These are phyloP conservation scores for Coregonus suidteri DNA, from an alignment of 2,797 vertebrate species.

Conservation along the genomic window DNA sequence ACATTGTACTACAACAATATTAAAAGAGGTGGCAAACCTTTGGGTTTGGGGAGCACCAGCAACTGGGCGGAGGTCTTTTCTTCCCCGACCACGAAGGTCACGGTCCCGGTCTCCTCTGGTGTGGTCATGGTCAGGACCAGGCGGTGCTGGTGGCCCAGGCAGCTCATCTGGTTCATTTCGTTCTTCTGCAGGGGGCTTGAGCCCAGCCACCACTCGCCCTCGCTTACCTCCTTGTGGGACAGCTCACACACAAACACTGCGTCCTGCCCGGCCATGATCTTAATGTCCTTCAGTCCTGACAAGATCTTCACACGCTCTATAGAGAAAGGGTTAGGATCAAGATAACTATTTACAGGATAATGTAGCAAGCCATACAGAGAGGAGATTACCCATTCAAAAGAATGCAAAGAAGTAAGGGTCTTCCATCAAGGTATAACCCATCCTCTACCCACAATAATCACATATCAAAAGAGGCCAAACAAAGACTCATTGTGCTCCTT, in stretches of 20 bases:
- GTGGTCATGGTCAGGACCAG: conserved; percentile 79
- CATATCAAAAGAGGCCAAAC: too few relatives aligned
- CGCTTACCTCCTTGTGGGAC: conserved; percentile 78
- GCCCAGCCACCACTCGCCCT: conserved; percentile 92
- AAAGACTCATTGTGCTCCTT: too few relatives aligned
- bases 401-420: too few relatives aligned
- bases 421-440: too few relatives aligned
- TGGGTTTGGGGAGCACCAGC: conserved; percentile 78
- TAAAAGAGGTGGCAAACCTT: conserved; percentile 58
- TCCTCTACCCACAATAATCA: too few relatives aligned
- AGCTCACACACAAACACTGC: conserved; percentile 90
- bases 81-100: conserved; percentile 78
- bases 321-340: conserved; percentile 26
- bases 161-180: conserved; percentile 86
- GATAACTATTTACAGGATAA: too few relatives aligned
- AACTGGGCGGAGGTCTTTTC: conserved; percentile 78
- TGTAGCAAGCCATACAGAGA: too few relatives aligned
- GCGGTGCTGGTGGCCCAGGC: conserved; percentile 68
- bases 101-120: conserved; percentile 79
- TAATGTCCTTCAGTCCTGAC: conserved; percentile 81
- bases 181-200: conserved; percentile 87
- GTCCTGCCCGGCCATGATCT: conserved; percentile 88
- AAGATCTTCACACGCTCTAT: conserved; percentile 77
- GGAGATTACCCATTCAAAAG: too few relatives aligned
- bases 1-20: too few relatives aligned